Percentiles rank a stretch among this genome's conserved stretches.
Evolutionary conservation across 2,888 invertebrate species (phyloP).

Genomic region (Sesamia inferens): DNA sequence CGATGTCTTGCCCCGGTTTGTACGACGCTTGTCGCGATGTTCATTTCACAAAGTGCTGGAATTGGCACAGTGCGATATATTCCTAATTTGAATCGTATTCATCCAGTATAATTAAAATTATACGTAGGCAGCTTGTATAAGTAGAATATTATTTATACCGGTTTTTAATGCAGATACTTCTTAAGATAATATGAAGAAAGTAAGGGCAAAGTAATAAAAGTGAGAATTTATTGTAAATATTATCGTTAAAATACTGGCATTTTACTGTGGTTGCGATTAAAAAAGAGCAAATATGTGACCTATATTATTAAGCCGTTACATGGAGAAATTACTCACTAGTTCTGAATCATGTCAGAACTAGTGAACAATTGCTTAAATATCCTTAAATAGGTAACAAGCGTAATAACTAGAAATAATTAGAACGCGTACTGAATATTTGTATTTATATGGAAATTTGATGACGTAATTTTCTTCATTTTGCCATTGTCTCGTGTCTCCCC

Average conservation of each 20-base stretch:
- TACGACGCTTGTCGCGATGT: constrained; percentile 61
- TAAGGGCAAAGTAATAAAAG: constrained; percentile 44
- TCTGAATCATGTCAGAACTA: constrained; percentile 29
- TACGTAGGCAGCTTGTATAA: constrained; percentile 17
- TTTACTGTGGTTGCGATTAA: constrained; percentile 33
- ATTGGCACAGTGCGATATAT: constrained; percentile 56
- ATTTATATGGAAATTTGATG: constrained; percentile 7
- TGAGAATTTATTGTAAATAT: constrained; percentile 28
- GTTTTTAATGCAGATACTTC: constrained; percentile 25
- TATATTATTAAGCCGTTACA: constrained; percentile 49
- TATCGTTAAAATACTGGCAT: constrained; percentile 23
- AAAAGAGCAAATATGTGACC: constrained; percentile 54
- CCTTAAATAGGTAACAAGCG: not conserved
- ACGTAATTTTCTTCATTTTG: not conserved
- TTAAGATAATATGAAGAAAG: constrained; percentile 28
- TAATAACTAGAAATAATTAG: constrained; percentile 7
- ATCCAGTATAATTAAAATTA: constrained; percentile 23
- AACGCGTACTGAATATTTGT: not conserved
- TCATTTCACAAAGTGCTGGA: constrained; percentile 63
- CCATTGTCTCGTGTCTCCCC: not conserved
- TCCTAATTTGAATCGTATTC: constrained; percentile 42
- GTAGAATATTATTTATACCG: constrained; percentile 14
- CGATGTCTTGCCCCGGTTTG: constrained; percentile 75
- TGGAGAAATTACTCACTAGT: constrained; percentile 31
- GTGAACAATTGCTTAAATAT: too few species aligned